Evolutionary conservation across 1,140 invertebrate species (phyloP).

Genomic region (Branchinecta lynchi): DNA sequence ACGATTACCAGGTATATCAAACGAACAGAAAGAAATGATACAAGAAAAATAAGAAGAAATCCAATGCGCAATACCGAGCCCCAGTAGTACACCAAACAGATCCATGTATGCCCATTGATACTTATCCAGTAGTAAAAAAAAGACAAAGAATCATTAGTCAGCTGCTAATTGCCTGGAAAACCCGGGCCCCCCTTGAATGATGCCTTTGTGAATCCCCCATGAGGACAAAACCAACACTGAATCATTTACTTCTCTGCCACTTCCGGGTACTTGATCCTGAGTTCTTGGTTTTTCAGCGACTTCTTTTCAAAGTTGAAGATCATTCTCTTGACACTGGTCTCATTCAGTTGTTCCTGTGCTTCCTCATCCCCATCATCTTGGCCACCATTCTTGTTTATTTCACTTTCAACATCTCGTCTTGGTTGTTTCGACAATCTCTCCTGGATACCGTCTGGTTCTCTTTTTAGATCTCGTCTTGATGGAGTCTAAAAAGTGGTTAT

Average conservation of each 20-base stretch:
- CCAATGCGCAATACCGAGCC: too few relatives aligned
- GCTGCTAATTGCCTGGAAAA: neutral
- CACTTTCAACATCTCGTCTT: too few relatives aligned
- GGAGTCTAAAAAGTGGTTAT: too few relatives aligned
- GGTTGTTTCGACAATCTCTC: too few relatives aligned
- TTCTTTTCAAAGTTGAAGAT: conserved; percentile 86
- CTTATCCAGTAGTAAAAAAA: conserved; percentile 11
- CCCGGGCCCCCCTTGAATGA: neutral
- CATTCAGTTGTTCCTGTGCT: conserved; percentile 62
- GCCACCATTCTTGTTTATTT: neutral
- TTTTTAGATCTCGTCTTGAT: too few relatives aligned
- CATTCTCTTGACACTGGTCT: conserved; percentile 69
- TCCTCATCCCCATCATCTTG: conserved; percentile 19
- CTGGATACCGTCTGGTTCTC: too few relatives aligned
- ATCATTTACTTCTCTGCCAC: conserved; percentile 66
- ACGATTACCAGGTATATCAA: too few relatives aligned
- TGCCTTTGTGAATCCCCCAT: neutral
- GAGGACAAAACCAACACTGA: neutral
- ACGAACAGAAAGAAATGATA: too few relatives aligned
- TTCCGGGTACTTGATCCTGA: conserved; percentile 96
- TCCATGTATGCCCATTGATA: neutral
- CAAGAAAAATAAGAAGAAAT: too few relatives aligned
- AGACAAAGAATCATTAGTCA: neutral
- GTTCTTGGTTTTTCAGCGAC: conserved; percentile 86
- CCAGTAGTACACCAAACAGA: neutral